Evolutionary conservation across 2,888 invertebrate genomes (phyloP).

Genomic region (Geotrupes spiniger): DNA sequence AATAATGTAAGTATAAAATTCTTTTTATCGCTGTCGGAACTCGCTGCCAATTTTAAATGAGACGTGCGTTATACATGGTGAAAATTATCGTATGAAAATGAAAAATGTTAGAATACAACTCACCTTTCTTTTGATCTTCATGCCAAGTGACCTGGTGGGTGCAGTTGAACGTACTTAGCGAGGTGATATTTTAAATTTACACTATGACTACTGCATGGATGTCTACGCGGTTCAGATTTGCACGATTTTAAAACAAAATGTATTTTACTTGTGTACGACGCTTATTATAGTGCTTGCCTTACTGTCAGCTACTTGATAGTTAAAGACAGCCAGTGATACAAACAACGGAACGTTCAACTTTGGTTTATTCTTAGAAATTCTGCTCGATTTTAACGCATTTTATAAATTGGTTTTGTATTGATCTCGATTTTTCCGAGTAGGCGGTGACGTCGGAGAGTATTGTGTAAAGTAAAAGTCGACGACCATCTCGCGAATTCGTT

Average conservation of each 20-base stretch:
- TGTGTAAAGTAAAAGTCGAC: slow-evolving; percentile 5
- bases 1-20: too few relatives aligned
- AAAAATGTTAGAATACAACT: slow-evolving; percentile 21
- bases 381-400: too few relatives aligned
- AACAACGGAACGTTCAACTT: too few relatives aligned
- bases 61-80: not conserved
- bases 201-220: not conserved
- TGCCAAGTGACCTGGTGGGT: slow-evolving; percentile 24
- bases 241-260: not conserved
- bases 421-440: not conserved
- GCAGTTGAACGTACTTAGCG: slow-evolving; percentile 22
- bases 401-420: too few relatives aligned
- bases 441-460: not conserved
- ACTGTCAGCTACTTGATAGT: too few relatives aligned
- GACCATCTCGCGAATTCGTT: not conserved
- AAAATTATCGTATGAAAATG: slow-evolving; percentile 19
- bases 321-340: too few relatives aligned
- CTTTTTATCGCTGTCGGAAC: too few relatives aligned
- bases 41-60: too few relatives aligned
- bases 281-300: too few relatives aligned
- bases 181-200: slow-evolving; percentile 19
- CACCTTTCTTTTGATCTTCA: slow-evolving; percentile 24
- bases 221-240: slow-evolving; percentile 1
- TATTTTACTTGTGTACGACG: not conserved
- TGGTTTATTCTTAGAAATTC: too few relatives aligned